phyloP scores from a whole-genome alignment of 2,113 vertebrate species.

The Microtus ochrogaster region DNA sequence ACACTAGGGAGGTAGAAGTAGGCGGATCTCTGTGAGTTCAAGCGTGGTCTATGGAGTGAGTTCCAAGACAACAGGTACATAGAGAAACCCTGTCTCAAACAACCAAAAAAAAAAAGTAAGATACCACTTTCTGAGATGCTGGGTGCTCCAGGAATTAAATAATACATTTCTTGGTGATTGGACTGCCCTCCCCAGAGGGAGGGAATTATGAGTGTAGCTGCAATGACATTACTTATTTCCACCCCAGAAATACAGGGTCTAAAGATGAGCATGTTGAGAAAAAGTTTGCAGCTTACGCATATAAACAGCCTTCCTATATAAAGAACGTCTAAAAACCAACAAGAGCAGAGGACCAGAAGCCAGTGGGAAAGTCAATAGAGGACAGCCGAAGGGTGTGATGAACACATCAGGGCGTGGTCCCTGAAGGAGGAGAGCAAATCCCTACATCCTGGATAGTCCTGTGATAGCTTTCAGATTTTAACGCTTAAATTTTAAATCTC shows the following conservation, averaged over 20 bases:
- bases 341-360: no score
- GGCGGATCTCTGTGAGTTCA: not conserved
- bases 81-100: not conserved
- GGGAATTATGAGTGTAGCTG: not conserved
- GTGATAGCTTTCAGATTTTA: no score
- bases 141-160: not conserved
- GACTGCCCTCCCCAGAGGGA: not conserved
- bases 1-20: not conserved
- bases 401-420: no score
- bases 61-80: not conserved
- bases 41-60: not conserved
- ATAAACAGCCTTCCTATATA: not conserved
- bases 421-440: no score
- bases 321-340: no score
- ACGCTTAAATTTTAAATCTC: not conserved
- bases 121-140: not conserved
- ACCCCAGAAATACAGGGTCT: constrained; percentile 8
- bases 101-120: not conserved
- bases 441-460: no score
- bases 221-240: not conserved
- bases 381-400: no score
- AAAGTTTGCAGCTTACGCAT: not conserved
- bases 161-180: not conserved
- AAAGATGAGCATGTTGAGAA: not conserved
- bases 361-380: no score